Evolutionary conservation across 2,888 invertebrate genomes (phyloP), one percentile per base, ranked within the genome.

Genomic region (Rhogogaster chlorosoma): DNA sequence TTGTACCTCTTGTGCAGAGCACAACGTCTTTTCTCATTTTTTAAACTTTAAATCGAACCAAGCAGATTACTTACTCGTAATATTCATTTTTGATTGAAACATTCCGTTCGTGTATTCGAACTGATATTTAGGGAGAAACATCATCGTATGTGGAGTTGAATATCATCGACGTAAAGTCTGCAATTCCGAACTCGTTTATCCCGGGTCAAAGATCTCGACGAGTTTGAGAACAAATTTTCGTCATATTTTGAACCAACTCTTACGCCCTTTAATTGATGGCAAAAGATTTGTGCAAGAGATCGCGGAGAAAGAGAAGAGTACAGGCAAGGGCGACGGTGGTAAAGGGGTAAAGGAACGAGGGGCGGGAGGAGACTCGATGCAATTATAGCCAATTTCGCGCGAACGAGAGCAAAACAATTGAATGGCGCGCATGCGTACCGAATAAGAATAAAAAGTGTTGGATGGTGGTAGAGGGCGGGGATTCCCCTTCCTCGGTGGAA

Each of bases 311-410:
- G 70, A 15, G 38, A 22, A 71, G 38, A 75, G 22, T 12, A 12
- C 12, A 26, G 15, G 7, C 6, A 45, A 26, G n/a, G 26, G 22
- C n/a, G 15, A 32, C 18, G 36, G 36, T 26, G 53, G 53, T 18
- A 9, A 36, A 64, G 42, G 36, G 71, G 77, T 53, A 36, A 29
- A 57, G 36, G 61, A 61, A 12, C 61, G 61, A 61, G 61, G 61
- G 61, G 61, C 0, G 26, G 26, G 61, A 45, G 57, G 36, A 38
- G 57, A 86, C 86, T 36, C 88, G 87, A 61, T 87, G 88, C 89
- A 89, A 90, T 89, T 89, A 90, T 88, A 88, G 88, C 87, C 88
- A 88, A 89, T 90, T 90, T 88, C 87, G 87, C 88, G 87, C 88
- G 88, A 90, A 90, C 88, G 88, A 87, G 88, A 89, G 88, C 89